Conservation (phyloP, 2,797 vertebrate species). For the Takifugu ocellatus region DNA sequence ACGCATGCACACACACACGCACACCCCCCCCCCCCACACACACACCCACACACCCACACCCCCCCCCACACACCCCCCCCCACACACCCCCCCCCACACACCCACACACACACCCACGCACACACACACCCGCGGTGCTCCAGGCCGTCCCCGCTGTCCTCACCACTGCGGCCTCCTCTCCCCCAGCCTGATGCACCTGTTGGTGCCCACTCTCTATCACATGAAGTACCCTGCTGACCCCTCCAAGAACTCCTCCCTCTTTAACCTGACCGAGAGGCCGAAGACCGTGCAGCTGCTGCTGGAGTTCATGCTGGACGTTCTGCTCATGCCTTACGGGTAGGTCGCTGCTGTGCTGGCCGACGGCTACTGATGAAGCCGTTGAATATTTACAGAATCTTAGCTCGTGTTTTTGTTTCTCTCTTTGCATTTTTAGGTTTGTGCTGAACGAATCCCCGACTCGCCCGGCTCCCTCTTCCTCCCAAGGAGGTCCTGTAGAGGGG, state of each 20-base stretch:
- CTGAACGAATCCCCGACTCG: slow-evolving; percentile 92
- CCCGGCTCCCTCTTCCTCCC: slow-evolving; percentile 81
- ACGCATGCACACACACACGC: not conserved
- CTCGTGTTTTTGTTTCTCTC: not conserved
- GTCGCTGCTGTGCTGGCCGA: slow-evolving; percentile 27
- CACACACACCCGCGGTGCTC: not conserved
- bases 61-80: too few species aligned
- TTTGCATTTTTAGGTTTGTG: slow-evolving; percentile 81
- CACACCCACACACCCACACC: too few species aligned
- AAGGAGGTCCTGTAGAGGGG: slow-evolving; percentile 76
- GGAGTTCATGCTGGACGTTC: slow-evolving; percentile 98
- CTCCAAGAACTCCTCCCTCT: slow-evolving; percentile 83
- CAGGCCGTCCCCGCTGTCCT: not conserved
- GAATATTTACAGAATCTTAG: not conserved
- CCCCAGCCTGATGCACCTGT: slow-evolving; percentile 94
- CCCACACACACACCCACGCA: too few species aligned
- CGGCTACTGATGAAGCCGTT: not conserved
- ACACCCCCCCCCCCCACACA: too few species aligned
- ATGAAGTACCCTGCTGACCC: slow-evolving; percentile 92
- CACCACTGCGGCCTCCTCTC: slow-evolving; percentile 50
- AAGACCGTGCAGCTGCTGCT: slow-evolving; percentile 95
- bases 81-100: too few species aligned
- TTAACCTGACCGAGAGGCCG: slow-evolving; percentile 96
- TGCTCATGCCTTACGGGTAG: slow-evolving; percentile 99
- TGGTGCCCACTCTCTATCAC: slow-evolving; percentile 96